Evolutionary conservation across 2,797 vertebrate genomes (phyloP).

Genomic region (Dendrocincla tyrannina): DNA sequence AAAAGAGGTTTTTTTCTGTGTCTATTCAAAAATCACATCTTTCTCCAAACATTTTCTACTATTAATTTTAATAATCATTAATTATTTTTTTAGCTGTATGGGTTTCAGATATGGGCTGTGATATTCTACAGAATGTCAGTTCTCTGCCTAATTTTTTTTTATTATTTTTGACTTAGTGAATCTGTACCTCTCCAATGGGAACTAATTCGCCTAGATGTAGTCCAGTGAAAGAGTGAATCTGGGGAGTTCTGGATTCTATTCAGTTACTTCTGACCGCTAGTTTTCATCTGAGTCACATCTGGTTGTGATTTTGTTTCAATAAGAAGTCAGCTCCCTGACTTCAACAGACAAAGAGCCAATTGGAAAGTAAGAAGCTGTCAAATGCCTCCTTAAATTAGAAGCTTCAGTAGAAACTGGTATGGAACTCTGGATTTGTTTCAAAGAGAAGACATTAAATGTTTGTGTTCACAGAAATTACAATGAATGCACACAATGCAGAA

Average conservation of each 20-base stretch:
- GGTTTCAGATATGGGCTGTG: not conserved
- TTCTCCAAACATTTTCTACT: not conserved
- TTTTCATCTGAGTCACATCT: not conserved
- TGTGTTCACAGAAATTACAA: constrained; percentile 9
- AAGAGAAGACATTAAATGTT: not conserved
- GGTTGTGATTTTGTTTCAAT: not conserved
- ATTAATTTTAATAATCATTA: not conserved
- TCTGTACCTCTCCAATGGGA: not conserved
- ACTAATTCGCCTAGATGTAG: not conserved
- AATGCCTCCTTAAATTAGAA: not conserved
- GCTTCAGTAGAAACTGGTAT: not conserved
- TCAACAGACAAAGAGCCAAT: not conserved
- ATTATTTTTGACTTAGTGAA: not conserved
- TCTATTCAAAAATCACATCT: not conserved
- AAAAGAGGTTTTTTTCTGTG: not conserved
- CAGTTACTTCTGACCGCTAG: not conserved
- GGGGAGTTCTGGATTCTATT: not conserved
- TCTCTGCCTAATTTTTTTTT: fast-evolving
- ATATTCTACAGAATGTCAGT: not conserved
- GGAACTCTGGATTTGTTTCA: not conserved
- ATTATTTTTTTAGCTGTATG: not conserved
- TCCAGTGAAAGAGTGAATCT: not conserved
- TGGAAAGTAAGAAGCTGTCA: not conserved
- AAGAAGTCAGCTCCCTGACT: not conserved
- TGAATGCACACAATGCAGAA: constrained; percentile 15